Percentiles rank a stretch among this genome's conserved stretches.
Conservation (phyloP, 92 coral and sea anemone genomes). For the Heteractis magnifica region DNA sequence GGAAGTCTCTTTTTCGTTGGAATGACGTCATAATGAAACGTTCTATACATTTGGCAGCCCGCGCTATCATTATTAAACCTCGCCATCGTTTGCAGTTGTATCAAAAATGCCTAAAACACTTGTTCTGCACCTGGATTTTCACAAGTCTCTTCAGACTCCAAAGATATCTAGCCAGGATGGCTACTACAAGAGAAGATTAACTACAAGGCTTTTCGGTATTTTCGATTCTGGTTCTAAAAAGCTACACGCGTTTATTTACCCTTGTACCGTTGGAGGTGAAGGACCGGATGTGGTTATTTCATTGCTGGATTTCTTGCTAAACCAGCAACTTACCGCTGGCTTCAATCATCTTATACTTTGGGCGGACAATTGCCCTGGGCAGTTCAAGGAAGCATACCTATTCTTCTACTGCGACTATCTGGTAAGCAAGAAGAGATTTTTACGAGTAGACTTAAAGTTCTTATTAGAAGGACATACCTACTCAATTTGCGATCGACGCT, state of each 20-base stretch:
- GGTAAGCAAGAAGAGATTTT: slow-evolving; percentile 4
- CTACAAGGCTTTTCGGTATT: too few species aligned
- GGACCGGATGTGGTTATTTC: slow-evolving; percentile 36
- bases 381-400: slow-evolving; percentile 17
- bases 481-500: slow-evolving; percentile 32
- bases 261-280: slow-evolving; percentile 6
- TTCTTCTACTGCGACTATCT: slow-evolving; percentile 13
- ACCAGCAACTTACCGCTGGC: not conserved
- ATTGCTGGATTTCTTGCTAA: slow-evolving; percentile 8
- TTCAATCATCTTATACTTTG: slow-evolving; percentile 23
- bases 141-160: too few species aligned
- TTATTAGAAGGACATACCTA: slow-evolving; percentile 43
- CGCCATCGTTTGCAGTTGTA: too few species aligned
- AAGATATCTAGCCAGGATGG: too few species aligned
- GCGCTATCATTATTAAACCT: too few species aligned
- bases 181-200: too few species aligned
- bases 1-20: too few species aligned
- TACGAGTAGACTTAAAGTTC: slow-evolving; percentile 25
- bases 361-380: slow-evolving; percentile 28
- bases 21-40: too few species aligned
- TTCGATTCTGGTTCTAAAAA: too few species aligned
- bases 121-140: too few species aligned
- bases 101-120: too few species aligned
- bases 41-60: too few species aligned
- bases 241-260: slow-evolving; percentile 15